These are phyloP conservation scores for Coptodon rendalli DNA, from an alignment of 2,113 vertebrate species.

Conservation along the genomic window DNA sequence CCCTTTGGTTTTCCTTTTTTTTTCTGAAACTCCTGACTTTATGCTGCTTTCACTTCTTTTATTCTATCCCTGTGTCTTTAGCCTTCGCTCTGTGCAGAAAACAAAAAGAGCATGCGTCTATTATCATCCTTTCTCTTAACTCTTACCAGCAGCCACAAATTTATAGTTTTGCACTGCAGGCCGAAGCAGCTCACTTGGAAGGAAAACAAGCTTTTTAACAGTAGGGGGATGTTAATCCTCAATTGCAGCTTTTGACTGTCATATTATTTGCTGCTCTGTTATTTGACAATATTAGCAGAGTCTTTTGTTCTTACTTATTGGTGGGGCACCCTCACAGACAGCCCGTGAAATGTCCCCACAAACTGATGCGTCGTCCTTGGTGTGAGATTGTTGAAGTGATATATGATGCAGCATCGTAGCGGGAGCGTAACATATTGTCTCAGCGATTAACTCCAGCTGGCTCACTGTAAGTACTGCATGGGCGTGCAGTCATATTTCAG, in stretches of 20 bases:
- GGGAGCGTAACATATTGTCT: conserved; percentile 13
- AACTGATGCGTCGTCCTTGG: neutral
- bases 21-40: neutral
- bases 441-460: conserved; percentile 24
- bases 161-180: neutral
- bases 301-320: neutral
- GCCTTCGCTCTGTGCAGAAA: neutral
- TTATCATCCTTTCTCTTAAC: neutral
- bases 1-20: conserved; percentile 42
- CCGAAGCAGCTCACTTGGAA: neutral
- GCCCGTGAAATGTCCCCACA: neutral
- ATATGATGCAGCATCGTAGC: neutral
- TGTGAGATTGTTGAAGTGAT: neutral
- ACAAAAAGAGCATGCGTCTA: neutral
- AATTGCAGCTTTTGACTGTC: neutral
- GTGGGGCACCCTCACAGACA: neutral
- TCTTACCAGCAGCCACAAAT: neutral
- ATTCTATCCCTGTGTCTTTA: neutral
- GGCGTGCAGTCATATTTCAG: conserved; percentile 36
- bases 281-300: neutral
- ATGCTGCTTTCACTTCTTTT: neutral
- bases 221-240: neutral
- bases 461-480: neutral
- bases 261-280: neutral
- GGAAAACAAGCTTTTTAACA: neutral